Percentiles rank a stretch among this genome's conserved stretches.
phyloP scores from a whole-genome alignment of 2,888 invertebrate species.

The Digitonthophagus gazella region DNA sequence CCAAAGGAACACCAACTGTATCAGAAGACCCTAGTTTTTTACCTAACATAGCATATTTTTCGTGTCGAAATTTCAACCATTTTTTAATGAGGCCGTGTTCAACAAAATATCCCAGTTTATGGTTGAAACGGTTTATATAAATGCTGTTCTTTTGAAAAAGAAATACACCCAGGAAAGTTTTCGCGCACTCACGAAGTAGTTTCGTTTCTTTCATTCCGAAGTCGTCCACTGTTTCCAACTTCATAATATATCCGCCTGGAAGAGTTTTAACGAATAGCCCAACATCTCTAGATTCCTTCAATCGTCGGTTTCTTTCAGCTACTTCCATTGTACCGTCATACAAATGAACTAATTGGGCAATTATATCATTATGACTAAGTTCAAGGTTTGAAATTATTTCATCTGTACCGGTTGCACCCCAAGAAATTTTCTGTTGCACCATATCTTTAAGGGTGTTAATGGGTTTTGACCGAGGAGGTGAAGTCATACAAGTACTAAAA shows the following conservation, averaged over 20 bases:
- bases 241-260: neutral
- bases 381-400: no score
- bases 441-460: conserved; percentile 31
- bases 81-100: conserved; percentile 6
- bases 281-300: neutral
- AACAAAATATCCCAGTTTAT: neutral
- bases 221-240: neutral
- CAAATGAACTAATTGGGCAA: neutral
- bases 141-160: neutral
- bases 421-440: conserved; percentile 27
- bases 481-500: conserved; percentile 30
- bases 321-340: conserved; percentile 1
- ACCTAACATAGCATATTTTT: neutral
- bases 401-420: conserved; percentile 22
- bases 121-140: neutral
- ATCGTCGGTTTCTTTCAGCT: conserved; percentile 6
- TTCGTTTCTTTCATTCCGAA: neutral
- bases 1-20: neutral
- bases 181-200: neutral
- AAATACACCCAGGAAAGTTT: neutral
- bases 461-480: conserved; percentile 22
- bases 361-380: conserved; percentile 5
- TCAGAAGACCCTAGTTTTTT: neutral
- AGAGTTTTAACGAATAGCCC: neutral
- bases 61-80: neutral